These are phyloP conservation scores for Jordanella pulchra DNA, from an alignment of 2,797 vertebrate genomes.

Conservation along the genomic window DNA sequence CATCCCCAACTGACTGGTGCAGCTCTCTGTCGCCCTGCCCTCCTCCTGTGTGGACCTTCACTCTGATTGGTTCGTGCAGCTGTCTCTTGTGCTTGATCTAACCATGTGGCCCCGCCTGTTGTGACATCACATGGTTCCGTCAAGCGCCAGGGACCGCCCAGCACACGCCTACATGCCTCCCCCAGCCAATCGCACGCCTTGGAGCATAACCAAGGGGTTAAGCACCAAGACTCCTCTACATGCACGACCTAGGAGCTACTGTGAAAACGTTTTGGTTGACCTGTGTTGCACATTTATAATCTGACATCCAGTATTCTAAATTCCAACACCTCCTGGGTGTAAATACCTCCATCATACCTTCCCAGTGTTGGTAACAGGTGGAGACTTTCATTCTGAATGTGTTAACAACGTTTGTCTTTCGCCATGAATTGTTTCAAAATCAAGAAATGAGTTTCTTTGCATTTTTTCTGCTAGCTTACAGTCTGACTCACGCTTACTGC, in stretches of 20 bases:
- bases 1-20: conserved; percentile 66
- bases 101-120: conserved; percentile 99
- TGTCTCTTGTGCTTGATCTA: conserved; percentile 99
- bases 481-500: neutral
- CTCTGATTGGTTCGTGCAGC: conserved; percentile 85
- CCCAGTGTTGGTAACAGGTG: conserved; percentile 13
- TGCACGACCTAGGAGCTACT: conserved; percentile 18
- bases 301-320: neutral
- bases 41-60: conserved; percentile 79
- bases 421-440: neutral
- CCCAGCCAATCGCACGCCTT: conserved; percentile 67
- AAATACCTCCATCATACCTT: neutral
- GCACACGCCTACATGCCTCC: conserved; percentile 82
- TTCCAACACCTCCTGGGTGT: neutral
- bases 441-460: neutral
- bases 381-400: conserved; percentile 12
- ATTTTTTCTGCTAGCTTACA: neutral
- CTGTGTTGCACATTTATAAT: neutral
- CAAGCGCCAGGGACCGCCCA: conserved; percentile 99
- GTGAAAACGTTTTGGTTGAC: conserved; percentile 9
- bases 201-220: conserved; percentile 46
- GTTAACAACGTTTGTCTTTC: neutral
- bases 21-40: conserved; percentile 69
- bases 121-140: conserved; percentile 99
- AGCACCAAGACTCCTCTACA: conserved; percentile 20